A percentile compares a stretch with the other conserved stretches of the same genome.
These are phyloP conservation scores for Drosophila erecta DNA, from an alignment of 1,140 invertebrate genomes.

Conservation along the genomic window DNA sequence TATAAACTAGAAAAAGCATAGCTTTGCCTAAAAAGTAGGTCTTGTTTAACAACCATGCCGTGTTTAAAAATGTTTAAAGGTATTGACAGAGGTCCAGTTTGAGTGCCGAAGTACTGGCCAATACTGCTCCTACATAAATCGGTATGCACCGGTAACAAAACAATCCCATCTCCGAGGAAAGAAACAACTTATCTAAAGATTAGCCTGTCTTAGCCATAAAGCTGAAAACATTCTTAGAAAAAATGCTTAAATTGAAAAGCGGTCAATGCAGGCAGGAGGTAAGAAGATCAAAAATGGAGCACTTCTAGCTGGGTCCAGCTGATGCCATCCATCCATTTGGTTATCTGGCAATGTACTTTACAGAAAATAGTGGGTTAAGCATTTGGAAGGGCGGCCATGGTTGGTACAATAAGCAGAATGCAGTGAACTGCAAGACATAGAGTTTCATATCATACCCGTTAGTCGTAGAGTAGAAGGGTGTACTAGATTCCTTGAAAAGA, in stretches of 20 bases:
- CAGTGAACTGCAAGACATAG: conserved; percentile 70
- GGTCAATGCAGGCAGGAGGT: background rate
- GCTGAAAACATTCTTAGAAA: conserved; percentile 4
- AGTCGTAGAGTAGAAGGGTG: too few relatives aligned
- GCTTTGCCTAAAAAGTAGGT: too few relatives aligned
- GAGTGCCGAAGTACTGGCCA: background rate
- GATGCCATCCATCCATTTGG: conserved; percentile 49
- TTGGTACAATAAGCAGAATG: conserved; percentile 58
- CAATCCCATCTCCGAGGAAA: background rate
- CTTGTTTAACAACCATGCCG: too few relatives aligned
- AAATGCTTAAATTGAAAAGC: background rate
- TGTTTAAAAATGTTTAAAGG: too few relatives aligned
- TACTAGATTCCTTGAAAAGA: too few relatives aligned
- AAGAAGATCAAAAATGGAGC: background rate
- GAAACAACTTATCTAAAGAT: background rate
- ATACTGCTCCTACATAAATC: conserved; percentile 2
- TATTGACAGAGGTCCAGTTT: background rate
- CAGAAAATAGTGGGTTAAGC: conserved; percentile 25
- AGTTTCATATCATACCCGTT: conserved; percentile 46
- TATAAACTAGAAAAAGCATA: too few relatives aligned
- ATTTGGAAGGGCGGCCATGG: conserved; percentile 15
- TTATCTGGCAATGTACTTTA: conserved; percentile 66
- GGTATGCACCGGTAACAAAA: conserved; percentile 1
- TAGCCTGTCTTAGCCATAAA: conserved; percentile 11
- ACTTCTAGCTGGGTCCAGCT: conserved; percentile 5